Base-by-base conservation (phyloP, 2,888 invertebrate genomes). In the Julus scanicus region DNA sequence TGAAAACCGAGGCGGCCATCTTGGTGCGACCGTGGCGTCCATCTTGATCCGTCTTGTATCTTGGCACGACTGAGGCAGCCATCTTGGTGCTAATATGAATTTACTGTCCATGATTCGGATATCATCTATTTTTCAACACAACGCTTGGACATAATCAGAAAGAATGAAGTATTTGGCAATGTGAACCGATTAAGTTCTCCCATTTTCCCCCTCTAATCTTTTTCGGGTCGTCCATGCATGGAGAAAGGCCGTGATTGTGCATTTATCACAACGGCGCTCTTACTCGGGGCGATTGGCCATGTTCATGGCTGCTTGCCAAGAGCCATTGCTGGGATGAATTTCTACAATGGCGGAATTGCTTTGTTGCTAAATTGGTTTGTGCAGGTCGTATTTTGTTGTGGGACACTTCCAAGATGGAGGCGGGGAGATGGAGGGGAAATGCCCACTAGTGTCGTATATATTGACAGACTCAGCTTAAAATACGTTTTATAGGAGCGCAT, bases 301-400 rank as follows among this genome's bases (percentile, higher is more conserved):
- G n/a, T 71, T 71, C 9, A 20, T 71, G 71, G 71, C 20, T 29
- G 20, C 6, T 8, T 29, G 71, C 71, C 71, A 71, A 29, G 20
- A 15, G 4, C 6, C 53, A 2, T 53, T 53, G 53, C 53, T 5
- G 53, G 53, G 11, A 9, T 6, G 29, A 20, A 6, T n/a, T 5
- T 71, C 71, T n/a, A 29, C 71, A 71, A 71, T 71, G 71, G 71
- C 71, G 71, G 71, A 71, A 71, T 71, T n/a, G 71, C 29, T 29
- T 71, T 29, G 71, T 71, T 71, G 71, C 71, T 71, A 71, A 71
- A 71, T 71, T 71, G 71, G 71, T n/a, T 71, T 71, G n/a, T 71
- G 71, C 71, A 9, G 20, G 71, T 71, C 20, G 20, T 29, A n/a
- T 71, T 71, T 71, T 71, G 71, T 71, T 71, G 71, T 71, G 71